Base-by-base conservation (phyloP, 1,140 invertebrate species). In the Hycleus cichorii region DNA sequence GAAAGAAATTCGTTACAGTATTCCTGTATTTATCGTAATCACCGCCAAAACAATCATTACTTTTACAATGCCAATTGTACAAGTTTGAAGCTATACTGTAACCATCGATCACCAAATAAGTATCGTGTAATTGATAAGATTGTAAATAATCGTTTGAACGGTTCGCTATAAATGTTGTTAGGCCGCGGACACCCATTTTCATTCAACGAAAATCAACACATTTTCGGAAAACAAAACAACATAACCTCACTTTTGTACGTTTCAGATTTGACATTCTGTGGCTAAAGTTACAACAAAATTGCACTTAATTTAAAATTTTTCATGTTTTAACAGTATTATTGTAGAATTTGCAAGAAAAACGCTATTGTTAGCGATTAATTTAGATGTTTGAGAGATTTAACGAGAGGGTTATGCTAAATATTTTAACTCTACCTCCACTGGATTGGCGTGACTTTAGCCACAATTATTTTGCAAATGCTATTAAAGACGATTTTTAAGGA, bases 21-120 rank as follows among this genome's bases (percentile, higher is more conserved):
- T 78, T 66, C 3, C 80, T 82, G 73, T 83, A 91, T 64, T 82
- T 82, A 64, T 93, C 87, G 68, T 94, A 95, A 72, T 95, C 90
- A 0, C 93, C 93, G 11, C 90, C 90, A 74, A 91, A 95, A 1
- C 83, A 80, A 45, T 82, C 84, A 64, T 86, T 83, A 49, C 78
- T 76, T 52, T 79, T 82, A 3, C 81, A 72, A n/a, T 75, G 71
- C 51, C 75, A 77, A 59, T 76, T 78, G 64, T 91, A 93, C 1
- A 95, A 67, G 66, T 88, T 85, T 52, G 83, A 83, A 32, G 83
- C 81, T 42, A 95, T 71, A 71, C 85, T 88, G 67, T 88, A 85
- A 3, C 91, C 93, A 76, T 95, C 92, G 24, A 95, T 85, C 3
- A 95, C 81, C 12, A 95, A 72, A 58, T 78, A 78, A 7, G 80